Conservation (phyloP, 2,888 invertebrate species). For the Nephrotoma flavescens region DNA sequence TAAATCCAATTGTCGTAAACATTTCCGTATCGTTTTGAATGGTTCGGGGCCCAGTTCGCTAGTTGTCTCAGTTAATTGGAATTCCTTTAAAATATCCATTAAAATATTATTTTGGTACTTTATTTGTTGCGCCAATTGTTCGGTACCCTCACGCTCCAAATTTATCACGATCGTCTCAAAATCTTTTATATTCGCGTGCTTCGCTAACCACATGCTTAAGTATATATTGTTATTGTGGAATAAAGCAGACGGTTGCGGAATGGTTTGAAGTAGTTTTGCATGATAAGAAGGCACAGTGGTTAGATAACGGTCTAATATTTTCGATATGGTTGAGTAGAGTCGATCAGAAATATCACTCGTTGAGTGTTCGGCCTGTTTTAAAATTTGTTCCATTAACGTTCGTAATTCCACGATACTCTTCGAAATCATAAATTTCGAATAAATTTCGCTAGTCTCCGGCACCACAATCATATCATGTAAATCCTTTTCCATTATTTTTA, state of each 20-base stretch:
- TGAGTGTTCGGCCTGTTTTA: slow-evolving; percentile 18
- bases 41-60: slow-evolving; percentile 23
- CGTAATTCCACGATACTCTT: slow-evolving; percentile 30
- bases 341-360: slow-evolving; percentile 36
- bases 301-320: slow-evolving; percentile 62
- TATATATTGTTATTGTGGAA: slow-evolving; percentile 90
- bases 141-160: slow-evolving; percentile 53
- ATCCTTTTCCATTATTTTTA: slow-evolving; percentile 63
- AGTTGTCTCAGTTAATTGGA: slow-evolving; percentile 33
- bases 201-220: slow-evolving; percentile 58
- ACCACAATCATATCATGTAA: slow-evolving; percentile 51
- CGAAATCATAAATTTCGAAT: slow-evolving; percentile 21
- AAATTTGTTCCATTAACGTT: slow-evolving; percentile 26
- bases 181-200: slow-evolving; percentile 39
- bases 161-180: slow-evolving; percentile 46
- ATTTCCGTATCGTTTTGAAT: slow-evolving; percentile 65
- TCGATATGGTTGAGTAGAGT: slow-evolving; percentile 52
- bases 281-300: slow-evolving; percentile 67
- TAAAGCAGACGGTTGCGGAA: slow-evolving; percentile 74
- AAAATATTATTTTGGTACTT: slow-evolving; percentile 61
- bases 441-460: slow-evolving; percentile 19
- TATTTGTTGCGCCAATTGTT: slow-evolving; percentile 57
- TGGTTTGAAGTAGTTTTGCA: slow-evolving; percentile 59
- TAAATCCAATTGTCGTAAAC: slow-evolving; percentile 67
- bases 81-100: slow-evolving; percentile 55